A percentile compares a stretch with the other conserved stretches of the same genome.
phyloP scores from a whole-genome alignment of 2,113 vertebrate species.

The Poeciliopsis prolifica region DNA sequence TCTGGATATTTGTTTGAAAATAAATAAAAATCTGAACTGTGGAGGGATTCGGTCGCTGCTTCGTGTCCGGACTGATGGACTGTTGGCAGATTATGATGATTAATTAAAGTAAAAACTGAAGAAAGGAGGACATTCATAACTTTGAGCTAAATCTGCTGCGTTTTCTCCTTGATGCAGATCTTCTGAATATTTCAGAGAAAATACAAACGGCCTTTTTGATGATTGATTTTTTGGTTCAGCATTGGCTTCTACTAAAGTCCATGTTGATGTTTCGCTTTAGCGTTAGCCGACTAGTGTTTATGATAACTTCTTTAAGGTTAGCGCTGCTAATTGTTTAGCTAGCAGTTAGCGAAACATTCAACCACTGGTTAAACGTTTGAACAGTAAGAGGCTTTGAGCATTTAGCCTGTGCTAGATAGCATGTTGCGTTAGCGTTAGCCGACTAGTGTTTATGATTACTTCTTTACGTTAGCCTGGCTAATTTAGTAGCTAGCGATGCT shows the following conservation, averaged over 20 bases:
- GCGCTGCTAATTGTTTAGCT: background rate
- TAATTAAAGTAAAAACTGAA: background rate
- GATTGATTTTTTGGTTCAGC: background rate
- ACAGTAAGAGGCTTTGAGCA: too few relatives aligned
- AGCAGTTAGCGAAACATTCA: too few relatives aligned
- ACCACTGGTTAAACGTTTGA: too few relatives aligned
- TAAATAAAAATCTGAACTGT: background rate
- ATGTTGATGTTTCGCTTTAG: too few relatives aligned
- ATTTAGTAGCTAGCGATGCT: background rate
- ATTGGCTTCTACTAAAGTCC: too few relatives aligned
- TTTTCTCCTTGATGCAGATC: background rate
- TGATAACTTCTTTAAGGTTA: background rate
- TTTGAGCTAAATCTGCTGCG: background rate
- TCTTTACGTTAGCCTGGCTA: too few relatives aligned
- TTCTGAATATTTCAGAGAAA: background rate
- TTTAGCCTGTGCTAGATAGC: too few relatives aligned
- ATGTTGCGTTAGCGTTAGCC: too few relatives aligned
- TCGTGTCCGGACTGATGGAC: background rate
- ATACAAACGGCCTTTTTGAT: background rate
- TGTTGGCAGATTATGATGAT: background rate
- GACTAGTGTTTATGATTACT: too few relatives aligned
- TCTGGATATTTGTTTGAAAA: background rate
- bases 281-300: too few relatives aligned
- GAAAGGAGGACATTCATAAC: background rate
- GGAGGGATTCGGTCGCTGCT: background rate